These are phyloP conservation scores for Lacerta viridis DNA, from an alignment of 2,797 vertebrate species.

Conservation along the genomic window DNA sequence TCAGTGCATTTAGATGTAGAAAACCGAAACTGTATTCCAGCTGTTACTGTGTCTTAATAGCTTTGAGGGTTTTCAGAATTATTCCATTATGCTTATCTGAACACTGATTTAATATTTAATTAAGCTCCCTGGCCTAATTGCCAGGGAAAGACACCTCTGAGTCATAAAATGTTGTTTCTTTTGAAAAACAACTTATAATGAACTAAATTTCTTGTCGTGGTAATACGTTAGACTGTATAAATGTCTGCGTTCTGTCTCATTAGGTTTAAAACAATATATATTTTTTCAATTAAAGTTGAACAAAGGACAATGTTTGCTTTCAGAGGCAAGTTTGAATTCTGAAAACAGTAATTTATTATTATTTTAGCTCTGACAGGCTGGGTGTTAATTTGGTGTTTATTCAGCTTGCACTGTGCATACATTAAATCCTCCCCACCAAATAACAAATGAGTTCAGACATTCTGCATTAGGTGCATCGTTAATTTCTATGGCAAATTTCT, in stretches of 20 bases:
- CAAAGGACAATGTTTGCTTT: constrained; percentile 59
- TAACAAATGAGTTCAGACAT: constrained; percentile 64
- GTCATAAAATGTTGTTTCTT: constrained; percentile 68
- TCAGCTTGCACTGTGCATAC: constrained; percentile 20
- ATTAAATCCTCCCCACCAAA: constrained; percentile 47
- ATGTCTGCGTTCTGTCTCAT: constrained; percentile 62
- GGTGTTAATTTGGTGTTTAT: constrained; percentile 48
- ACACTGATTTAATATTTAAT: constrained; percentile 78
- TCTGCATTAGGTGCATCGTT: constrained; percentile 67
- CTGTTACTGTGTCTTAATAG: constrained; percentile 54
- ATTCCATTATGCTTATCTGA: constrained; percentile 71
- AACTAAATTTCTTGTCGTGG: constrained; percentile 64
- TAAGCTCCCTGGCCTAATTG: constrained; percentile 73
- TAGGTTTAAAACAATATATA: constrained; percentile 66
- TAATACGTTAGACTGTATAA: constrained; percentile 48
- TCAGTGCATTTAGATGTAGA: neutral
- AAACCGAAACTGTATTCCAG: constrained; percentile 41
- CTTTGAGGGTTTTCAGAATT: constrained; percentile 35
- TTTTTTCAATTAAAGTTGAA: constrained; percentile 63
- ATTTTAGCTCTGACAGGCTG: constrained; percentile 47
- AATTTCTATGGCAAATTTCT: constrained; percentile 63
- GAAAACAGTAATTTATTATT: constrained; percentile 59
- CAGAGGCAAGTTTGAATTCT: constrained; percentile 41
- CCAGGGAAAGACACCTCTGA: constrained; percentile 67
- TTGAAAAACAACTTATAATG: constrained; percentile 60